Evolutionary conservation across 1,140 invertebrate species (phyloP).

Genomic region (Zaprionus africanus): DNA sequence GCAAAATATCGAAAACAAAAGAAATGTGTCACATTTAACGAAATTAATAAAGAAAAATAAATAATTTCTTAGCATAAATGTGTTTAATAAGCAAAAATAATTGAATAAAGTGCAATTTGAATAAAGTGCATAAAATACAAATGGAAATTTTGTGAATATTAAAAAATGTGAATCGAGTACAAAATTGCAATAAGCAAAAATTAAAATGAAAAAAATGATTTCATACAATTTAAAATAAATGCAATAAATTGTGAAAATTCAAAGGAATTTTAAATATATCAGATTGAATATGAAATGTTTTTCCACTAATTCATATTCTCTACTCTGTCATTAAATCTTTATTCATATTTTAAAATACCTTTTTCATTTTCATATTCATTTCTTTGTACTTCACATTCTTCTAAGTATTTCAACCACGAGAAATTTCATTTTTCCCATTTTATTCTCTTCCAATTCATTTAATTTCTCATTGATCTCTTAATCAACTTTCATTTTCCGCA

Average conservation of each 20-base stretch:
- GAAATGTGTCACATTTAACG: conserved; percentile 25
- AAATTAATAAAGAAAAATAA: conserved; percentile 6
- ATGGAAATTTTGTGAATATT: conserved; percentile 27
- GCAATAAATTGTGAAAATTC: background rate
- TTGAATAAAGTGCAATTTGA: conserved; percentile 16
- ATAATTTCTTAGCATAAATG: background rate
- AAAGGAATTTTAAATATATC: too few relatives aligned
- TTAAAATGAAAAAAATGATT: background rate
- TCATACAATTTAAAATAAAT: background rate
- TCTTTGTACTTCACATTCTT: background rate
- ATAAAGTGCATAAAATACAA: conserved; percentile 22
- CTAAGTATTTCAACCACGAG: too few relatives aligned
- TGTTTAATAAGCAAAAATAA: conserved; percentile 23
- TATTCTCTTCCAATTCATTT: background rate
- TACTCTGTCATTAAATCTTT: background rate
- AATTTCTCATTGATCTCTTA: background rate
- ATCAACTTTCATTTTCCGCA: background rate
- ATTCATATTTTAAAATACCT: background rate
- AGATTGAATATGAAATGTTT: too few relatives aligned
- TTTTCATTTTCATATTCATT: background rate
- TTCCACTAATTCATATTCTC: too few relatives aligned
- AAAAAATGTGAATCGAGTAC: conserved; percentile 1
- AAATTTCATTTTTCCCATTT: too few relatives aligned
- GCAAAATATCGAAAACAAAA: conserved; percentile 13
- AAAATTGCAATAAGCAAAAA: background rate